Conservation (phyloP, 1,140 invertebrate species). For the Drosophila sproati region DNA sequence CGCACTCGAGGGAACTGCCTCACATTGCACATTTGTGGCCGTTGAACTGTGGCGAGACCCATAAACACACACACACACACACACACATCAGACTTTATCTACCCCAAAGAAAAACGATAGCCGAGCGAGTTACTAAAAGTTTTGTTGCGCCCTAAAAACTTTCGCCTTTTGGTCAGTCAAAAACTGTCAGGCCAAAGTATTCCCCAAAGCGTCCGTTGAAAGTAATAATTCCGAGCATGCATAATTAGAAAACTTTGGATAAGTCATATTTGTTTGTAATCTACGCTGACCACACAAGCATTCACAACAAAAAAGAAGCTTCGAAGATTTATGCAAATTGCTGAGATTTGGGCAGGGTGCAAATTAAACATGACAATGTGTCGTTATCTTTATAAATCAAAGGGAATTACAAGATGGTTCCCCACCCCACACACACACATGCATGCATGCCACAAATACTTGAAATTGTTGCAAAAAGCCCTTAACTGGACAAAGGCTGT, state of each 20-base stretch:
- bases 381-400: constrained; percentile 82
- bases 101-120: constrained; percentile 30
- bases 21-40: constrained; percentile 59
- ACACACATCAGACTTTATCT: constrained; percentile 60
- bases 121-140: constrained; percentile 46
- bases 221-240: constrained; percentile 55
- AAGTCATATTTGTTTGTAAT: constrained; percentile 66
- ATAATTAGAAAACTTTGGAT: constrained; percentile 64
- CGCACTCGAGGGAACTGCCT: constrained; percentile 64
- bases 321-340: constrained; percentile 62
- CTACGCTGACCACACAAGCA: constrained; percentile 39
- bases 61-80: constrained; percentile 46
- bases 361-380: constrained; percentile 79
- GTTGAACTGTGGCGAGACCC: constrained; percentile 66
- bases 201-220: constrained; percentile 1
- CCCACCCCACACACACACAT: constrained; percentile 19
- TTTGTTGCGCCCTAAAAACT: constrained; percentile 55
- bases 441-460: constrained; percentile 56
- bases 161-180: constrained; percentile 67
- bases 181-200: constrained; percentile 55
- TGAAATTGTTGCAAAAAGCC: constrained; percentile 67
- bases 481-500: constrained; percentile 38
- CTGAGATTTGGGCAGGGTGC: constrained; percentile 28
- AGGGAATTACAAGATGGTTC: constrained; percentile 69
- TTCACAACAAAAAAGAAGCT: constrained; percentile 7